A percentile compares a stretch with the other conserved stretches of the same genome.
Evolutionary conservation across 2,113 vertebrate genomes (phyloP).

Genomic region (Tupaia chinensis): DNA sequence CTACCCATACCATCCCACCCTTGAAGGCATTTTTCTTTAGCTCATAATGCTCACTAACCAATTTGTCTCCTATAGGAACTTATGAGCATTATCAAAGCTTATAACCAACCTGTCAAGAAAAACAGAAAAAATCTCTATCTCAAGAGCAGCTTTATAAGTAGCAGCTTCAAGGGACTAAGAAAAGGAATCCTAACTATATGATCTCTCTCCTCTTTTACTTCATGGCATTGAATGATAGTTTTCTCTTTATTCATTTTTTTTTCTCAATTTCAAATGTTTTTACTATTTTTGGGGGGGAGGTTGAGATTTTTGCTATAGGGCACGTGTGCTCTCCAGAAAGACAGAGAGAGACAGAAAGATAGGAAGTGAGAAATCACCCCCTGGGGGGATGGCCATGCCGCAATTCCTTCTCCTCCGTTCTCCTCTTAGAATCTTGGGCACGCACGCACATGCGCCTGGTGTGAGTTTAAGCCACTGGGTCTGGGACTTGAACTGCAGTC

Average conservation of each 20-base stretch:
- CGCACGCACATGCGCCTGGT: too few species aligned
- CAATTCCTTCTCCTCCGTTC: too few species aligned
- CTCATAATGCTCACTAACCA: conserved; percentile 58
- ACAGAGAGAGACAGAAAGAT: too few species aligned
- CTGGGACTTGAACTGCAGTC: too few species aligned
- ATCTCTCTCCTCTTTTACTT: not conserved
- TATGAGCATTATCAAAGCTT: not conserved
- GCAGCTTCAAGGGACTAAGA: not conserved
- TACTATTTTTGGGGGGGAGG: too few species aligned
- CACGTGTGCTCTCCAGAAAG: too few species aligned
- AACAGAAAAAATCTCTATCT: not conserved
- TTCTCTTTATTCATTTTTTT: not conserved
- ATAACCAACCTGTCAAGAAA: not conserved
- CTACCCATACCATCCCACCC: not conserved
- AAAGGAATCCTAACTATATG: not conserved
- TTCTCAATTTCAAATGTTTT: not conserved
- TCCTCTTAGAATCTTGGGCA: too few species aligned
- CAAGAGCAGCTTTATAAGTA: not conserved
- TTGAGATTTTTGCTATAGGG: too few species aligned
- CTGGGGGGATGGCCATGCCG: too few species aligned
- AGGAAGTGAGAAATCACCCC: too few species aligned
- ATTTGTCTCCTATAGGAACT: conserved; percentile 39
- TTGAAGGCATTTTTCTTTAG: conserved; percentile 44
- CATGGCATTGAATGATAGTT: not conserved
- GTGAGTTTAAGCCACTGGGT: too few species aligned